Evolutionary conservation across 2,113 vertebrate genomes (phyloP).

Genomic region (Anguilla rostrata): DNA sequence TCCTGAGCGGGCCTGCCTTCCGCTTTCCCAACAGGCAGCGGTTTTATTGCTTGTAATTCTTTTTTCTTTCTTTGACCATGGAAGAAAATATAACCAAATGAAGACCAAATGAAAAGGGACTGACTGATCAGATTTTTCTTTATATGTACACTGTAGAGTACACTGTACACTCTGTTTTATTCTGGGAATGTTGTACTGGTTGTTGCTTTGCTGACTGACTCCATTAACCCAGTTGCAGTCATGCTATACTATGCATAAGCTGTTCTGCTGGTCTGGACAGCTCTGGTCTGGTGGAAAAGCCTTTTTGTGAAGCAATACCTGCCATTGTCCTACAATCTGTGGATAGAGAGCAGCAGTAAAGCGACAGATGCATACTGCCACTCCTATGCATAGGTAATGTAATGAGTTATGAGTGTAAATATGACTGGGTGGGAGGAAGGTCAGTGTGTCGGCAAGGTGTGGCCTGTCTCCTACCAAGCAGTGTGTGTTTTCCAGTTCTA

Average conservation of each 20-base stretch:
- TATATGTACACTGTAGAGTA: no score
- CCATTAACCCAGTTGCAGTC: no score
- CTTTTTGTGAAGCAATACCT: not conserved
- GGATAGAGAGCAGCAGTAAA: not conserved
- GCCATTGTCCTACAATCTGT: not conserved
- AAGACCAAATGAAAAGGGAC: not conserved
- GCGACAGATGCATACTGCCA: not conserved
- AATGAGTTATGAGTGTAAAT: no score
- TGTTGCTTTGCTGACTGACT: not conserved
- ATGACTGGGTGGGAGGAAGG: not conserved
- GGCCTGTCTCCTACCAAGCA: no score
- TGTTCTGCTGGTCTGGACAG: not conserved
- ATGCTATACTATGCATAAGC: not conserved
- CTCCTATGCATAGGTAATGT: not conserved
- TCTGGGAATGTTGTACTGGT: not conserved
- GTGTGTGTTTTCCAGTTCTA: no score
- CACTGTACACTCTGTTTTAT: not conserved
- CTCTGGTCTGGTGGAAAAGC: not conserved
- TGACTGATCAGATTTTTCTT: not conserved
- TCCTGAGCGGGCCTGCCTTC: not conserved
- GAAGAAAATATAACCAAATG: not conserved
- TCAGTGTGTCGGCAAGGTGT: not conserved
- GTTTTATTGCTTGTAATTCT: not conserved
- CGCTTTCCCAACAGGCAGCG: not conserved
- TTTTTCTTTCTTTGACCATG: not conserved